These are phyloP conservation scores for Armadillidium nasatum DNA, from an alignment of 1,140 invertebrate species.

Conservation along the genomic window DNA sequence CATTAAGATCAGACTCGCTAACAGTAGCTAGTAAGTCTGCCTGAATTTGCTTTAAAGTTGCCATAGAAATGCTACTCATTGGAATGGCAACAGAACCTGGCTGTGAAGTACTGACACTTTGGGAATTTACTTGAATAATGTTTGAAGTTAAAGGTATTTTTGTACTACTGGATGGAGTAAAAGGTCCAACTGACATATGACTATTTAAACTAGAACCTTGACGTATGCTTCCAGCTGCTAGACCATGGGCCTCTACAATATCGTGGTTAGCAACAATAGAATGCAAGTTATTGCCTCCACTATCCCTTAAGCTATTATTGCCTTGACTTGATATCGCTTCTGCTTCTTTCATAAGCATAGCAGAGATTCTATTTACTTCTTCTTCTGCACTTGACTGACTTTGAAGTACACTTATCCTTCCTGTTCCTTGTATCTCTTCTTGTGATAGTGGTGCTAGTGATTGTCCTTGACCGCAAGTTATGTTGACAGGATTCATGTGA, in stretches of 20 bases:
- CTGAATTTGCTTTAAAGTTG: conserved; percentile 44
- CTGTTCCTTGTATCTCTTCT: not conserved
- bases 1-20: conserved; percentile 44
- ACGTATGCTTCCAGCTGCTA: conserved; percentile 31
- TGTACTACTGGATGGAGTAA: conserved; percentile 6
- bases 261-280: conserved; percentile 26
- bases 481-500: not conserved
- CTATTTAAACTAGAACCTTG: not conserved
- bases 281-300: not conserved
- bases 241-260: conserved; percentile 40
- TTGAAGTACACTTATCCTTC: not conserved
- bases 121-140: not conserved
- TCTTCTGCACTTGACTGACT: conserved; percentile 40
- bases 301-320: not conserved
- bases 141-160: conserved; percentile 8
- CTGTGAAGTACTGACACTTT: not conserved
- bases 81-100: conserved; percentile 38
- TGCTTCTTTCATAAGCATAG: conserved; percentile 43
- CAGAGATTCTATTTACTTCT: conserved; percentile 44
- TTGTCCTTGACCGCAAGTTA: conserved; percentile 11
- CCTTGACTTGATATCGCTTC: conserved; percentile 32
- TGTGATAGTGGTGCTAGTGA: not conserved
- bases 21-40: conserved; percentile 43
- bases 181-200: not conserved
- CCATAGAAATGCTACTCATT: conserved; percentile 44